phyloP scores from a whole-genome alignment of 1,140 invertebrate genomes.

The Pollicipes pollicipes region DNA sequence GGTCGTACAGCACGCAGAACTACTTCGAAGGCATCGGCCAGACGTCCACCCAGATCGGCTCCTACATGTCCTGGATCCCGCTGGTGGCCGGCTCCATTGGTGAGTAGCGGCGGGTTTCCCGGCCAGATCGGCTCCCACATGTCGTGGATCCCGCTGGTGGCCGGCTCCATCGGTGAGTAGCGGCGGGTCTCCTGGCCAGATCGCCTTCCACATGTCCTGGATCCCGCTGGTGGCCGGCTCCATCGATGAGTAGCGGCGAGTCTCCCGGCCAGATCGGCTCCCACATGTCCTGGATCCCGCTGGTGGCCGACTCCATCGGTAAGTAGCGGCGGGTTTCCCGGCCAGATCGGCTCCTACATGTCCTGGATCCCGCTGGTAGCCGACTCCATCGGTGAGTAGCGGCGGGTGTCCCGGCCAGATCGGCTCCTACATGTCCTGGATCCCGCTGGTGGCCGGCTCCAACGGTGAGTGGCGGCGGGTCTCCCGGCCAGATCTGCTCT shows the following conservation, averaged over 20 bases:
- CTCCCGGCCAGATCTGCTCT: too few relatives aligned
- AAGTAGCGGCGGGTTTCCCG: conserved; percentile 7
- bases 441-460: too few relatives aligned
- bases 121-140: conserved; percentile 27
- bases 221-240: conserved; percentile 27
- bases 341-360: too few relatives aligned
- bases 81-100: conserved; percentile 23
- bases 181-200: conserved; percentile 19
- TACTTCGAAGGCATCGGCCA: conserved; percentile 45
- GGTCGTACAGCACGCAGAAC: conserved; percentile 73
- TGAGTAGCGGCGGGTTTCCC: conserved; percentile 8
- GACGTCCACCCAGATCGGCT: conserved; percentile 24
- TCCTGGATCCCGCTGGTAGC: too few relatives aligned
- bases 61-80: conserved; percentile 29
- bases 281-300: conserved; percentile 29
- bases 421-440: too few relatives aligned
- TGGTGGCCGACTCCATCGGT: conserved; percentile 22
- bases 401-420: too few relatives aligned
- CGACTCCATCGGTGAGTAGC: too few relatives aligned
- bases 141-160: conserved; percentile 29
- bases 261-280: conserved; percentile 24
- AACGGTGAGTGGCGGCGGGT: too few relatives aligned
- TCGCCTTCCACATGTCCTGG: conserved; percentile 28
- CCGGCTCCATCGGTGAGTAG: conserved; percentile 18
- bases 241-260: conserved; percentile 12